Conservation (phyloP, 2,113 vertebrate genomes). For the Zosterops hypoxanthus region DNA sequence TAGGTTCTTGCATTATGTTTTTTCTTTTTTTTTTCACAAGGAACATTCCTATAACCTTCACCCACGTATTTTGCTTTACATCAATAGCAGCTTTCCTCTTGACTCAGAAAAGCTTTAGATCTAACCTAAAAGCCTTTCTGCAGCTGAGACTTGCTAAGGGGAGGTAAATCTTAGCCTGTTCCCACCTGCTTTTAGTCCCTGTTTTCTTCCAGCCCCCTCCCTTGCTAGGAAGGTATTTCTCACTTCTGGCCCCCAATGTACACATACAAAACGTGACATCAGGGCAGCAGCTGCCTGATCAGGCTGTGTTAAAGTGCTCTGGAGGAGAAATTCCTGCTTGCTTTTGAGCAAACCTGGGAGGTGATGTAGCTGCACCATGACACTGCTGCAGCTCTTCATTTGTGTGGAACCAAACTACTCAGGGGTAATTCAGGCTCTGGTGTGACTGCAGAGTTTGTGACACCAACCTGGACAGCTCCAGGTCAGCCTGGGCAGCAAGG, state of each 20-base stretch:
- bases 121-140: conserved; percentile 16
- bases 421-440: background rate
- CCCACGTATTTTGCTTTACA: background rate
- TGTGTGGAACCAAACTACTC: background rate
- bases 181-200: background rate
- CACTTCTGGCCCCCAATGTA: background rate
- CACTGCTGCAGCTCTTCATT: background rate
- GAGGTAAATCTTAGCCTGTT: background rate
- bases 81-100: conserved; percentile 2
- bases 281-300: background rate
- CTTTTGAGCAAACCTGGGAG: background rate
- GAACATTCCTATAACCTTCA: background rate
- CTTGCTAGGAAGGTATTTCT: background rate
- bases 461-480: background rate
- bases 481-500: background rate
- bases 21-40: background rate
- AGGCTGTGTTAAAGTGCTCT: background rate
- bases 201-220: background rate
- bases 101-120: conserved; percentile 29
- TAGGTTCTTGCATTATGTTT: background rate
- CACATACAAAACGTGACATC: accelerated
- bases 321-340: background rate
- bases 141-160: background rate
- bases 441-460: background rate
- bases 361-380: accelerated